Evolutionary conservation across 2,113 vertebrate genomes (phyloP).

Genomic region (Geothlypis trichas): DNA sequence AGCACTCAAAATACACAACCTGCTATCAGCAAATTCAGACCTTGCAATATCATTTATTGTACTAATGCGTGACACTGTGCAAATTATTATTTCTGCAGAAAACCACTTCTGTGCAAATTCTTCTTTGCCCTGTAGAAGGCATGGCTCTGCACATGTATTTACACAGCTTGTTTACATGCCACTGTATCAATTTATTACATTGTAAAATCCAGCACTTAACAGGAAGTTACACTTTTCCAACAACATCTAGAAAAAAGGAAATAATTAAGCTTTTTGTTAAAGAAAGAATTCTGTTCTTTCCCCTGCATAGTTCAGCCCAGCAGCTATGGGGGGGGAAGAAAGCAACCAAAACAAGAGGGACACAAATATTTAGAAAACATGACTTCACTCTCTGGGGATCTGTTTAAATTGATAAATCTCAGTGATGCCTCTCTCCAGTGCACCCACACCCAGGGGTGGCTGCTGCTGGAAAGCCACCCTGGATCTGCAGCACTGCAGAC

Average conservation of each 20-base stretch:
- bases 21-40: not conserved
- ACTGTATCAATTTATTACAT: not conserved
- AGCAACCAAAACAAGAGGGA: not conserved
- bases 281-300: not conserved
- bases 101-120: not conserved
- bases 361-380: not conserved
- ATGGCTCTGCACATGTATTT: not conserved
- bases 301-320: not conserved
- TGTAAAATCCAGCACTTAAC: not conserved
- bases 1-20: not conserved
- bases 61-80: not conserved
- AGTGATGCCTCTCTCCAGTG: not conserved
- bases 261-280: not conserved
- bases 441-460: not conserved
- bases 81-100: conserved; percentile 18
- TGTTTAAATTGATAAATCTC: not conserved
- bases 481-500: not conserved
- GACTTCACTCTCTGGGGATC: not conserved
- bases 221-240: not conserved
- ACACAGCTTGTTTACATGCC: conserved; percentile 19
- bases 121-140: not conserved
- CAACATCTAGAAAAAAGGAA: not conserved
- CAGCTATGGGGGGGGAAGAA: not conserved
- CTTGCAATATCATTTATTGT: not conserved
- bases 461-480: not conserved